These are phyloP conservation scores for Andrena hattorfiana DNA, from an alignment of 2,888 invertebrate genomes.

Conservation along the genomic window DNA sequence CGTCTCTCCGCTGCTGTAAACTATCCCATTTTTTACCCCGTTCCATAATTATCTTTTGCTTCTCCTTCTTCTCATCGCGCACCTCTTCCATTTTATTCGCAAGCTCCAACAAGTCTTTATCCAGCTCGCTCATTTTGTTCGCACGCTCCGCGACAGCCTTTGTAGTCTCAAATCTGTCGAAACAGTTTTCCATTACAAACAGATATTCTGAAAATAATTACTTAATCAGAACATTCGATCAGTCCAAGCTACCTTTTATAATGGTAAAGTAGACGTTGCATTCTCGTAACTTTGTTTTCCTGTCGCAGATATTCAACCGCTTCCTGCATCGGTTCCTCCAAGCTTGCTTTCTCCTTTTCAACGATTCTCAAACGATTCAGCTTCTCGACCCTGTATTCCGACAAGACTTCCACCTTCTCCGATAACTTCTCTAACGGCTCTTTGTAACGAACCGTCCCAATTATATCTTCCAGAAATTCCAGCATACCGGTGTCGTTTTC, in stretches of 20 bases:
- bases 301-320: constrained; percentile 91
- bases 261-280: constrained; percentile 79
- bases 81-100: constrained; percentile 86
- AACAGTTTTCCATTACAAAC: background rate
- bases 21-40: constrained; percentile 85
- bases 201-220: background rate
- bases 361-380: constrained; percentile 93
- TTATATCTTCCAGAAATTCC: constrained; percentile 99
- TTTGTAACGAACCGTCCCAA: constrained; percentile 95
- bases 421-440: constrained; percentile 92
- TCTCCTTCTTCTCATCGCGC: constrained; percentile 86
- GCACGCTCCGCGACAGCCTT: constrained; percentile 72
- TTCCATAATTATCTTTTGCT: constrained; percentile 86
- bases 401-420: constrained; percentile 90
- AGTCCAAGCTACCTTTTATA: constrained; percentile 74
- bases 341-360: constrained; percentile 92
- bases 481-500: constrained; percentile 98
- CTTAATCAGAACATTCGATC: background rate
- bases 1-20: constrained; percentile 88
- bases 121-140: constrained; percentile 71
- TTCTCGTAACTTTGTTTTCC: constrained; percentile 90
- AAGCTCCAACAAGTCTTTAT: constrained; percentile 76
- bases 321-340: constrained; percentile 92
- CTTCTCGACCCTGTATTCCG: constrained; percentile 92
- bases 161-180: constrained; percentile 69